Evolutionary conservation across 2,888 invertebrate genomes (phyloP), one percentile per base, ranked within the genome.

Genomic region (Oligia latruncula): DNA sequence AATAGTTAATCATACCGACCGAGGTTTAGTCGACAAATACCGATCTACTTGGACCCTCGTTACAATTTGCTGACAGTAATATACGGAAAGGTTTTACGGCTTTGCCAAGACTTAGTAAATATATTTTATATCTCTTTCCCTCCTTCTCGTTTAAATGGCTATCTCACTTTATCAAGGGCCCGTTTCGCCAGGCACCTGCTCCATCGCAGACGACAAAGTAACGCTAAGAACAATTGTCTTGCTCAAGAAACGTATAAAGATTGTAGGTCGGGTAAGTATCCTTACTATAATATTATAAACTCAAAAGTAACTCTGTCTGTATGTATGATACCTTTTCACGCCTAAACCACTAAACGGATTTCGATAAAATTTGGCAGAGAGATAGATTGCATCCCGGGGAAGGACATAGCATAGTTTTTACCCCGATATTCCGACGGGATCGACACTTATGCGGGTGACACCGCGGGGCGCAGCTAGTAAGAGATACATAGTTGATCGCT

Each of bases 21-120:
- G 13, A 62, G 23, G 17, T 40, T 81, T 58, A 17, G 23, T 8
- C 35, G 13, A 68, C 9, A 49, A 81, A 68, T 43, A 40, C 65
- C 20, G 62, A 74, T 71, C 43, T 20, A 23, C 29, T 20, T 9
- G 65, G 17, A 35, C 40, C 62, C 72, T 73, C 64, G 79, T 72
- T 73, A 78, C 62, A 71, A 40, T 79, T 70, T 76, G 84, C 87
- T 87, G 84, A 87, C 79, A 40, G 43, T 64, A 58, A 78, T 75
- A 74, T 55, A 77, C 71, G 11, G 64, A 74, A 86, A 72, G 80
- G 83, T 86, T 86, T 82, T 40, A 85, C 86, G 73, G 82, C 79
- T 82, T 74, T 40, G 29, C 67, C 29, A 60, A 74, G 71, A 64
- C 64, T 81, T 74, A 46, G 70, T 70, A 23, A 64, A 70, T 67